Conservation (phyloP, 2,888 invertebrate species). For the Amblyjoppa proteus region DNA sequence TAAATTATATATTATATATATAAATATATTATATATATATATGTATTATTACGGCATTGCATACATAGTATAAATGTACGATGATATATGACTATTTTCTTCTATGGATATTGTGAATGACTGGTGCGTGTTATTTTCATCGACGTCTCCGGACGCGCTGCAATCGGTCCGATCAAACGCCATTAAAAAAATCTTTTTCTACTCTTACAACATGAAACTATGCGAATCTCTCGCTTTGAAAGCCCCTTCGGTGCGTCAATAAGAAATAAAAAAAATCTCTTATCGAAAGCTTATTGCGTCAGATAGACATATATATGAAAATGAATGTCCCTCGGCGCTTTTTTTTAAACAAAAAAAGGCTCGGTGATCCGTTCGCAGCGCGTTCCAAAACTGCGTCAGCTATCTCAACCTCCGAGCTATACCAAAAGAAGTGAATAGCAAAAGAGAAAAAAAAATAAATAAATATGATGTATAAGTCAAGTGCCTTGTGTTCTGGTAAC, state of each 20-base stretch:
- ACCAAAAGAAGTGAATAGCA: constrained; percentile 68
- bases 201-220: constrained; percentile 45
- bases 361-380: constrained; percentile 64
- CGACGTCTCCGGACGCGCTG: constrained; percentile 64
- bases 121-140: constrained; percentile 72
- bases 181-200: constrained; percentile 50
- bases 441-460: constrained; percentile 69
- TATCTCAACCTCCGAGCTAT: constrained; percentile 80
- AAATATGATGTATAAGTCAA: constrained; percentile 83
- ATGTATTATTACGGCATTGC: constrained; percentile 74
- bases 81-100: constrained; percentile 81
- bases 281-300: constrained; percentile 28
- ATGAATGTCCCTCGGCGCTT: constrained; percentile 58
- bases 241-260: constrained; percentile 25
- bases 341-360: neutral
- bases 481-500: constrained; percentile 85
- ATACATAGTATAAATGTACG: constrained; percentile 77
- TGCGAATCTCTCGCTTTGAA: constrained; percentile 44
- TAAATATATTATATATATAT: constrained; percentile 68
- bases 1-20: constrained; percentile 66
- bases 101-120: constrained; percentile 82
- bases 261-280: constrained; percentile 20
- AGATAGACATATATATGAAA: constrained; percentile 17
- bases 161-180: constrained; percentile 48
- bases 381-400: constrained; percentile 66